Evolutionary conservation across 2,888 invertebrate genomes (phyloP), one percentile per base, ranked within the genome.

Genomic region (Microplitis deprimator): DNA sequence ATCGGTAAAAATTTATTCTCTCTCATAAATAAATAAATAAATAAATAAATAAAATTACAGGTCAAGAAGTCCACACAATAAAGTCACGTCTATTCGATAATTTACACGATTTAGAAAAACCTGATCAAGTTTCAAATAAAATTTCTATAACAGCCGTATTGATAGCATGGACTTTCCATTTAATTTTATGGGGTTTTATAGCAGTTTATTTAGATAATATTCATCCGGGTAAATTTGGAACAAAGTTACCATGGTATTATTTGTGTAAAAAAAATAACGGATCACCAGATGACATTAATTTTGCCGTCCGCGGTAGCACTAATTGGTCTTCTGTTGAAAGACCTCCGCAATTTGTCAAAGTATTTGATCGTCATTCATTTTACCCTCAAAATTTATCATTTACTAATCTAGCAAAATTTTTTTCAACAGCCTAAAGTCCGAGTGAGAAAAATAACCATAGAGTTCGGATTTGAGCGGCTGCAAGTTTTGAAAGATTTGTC

Each of bases 261-360:
- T 79, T 79, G 38, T 82, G 73, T 62, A 78, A 81, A 68, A 80
- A 80, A 79, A 77, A 72, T 13, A 8, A 13, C 3, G 64, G 61
- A n/a, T 13, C 62, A 38, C 72, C 68, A 5, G 72, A 75, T 7
- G 76, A 78, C 7, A 62, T 77, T 0, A 69, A 79, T n/a, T 40
- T 77, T 10, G 73, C 67, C 13, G 39, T 77, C 5, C 72, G 73
- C 16, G 77, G 82, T 10, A 81, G 79, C 2, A 83, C 82, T 7
- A 83, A 83, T 68, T 83, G 83, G 83, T 81, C 81, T 5, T 79
- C 81, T 8, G 82, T 83, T 6, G 83, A 83, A 6, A 65, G 72
- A n/a, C 75, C 77, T 0, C 80, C 80, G 8, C 73, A 76, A 5
- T 80, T 79, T 59, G 50, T 79, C 40, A 79, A 81, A 50, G 82